These are phyloP conservation scores for Spatulosminthurus flaviceps DNA, from an alignment of 2,888 invertebrate genomes.

Conservation along the genomic window DNA sequence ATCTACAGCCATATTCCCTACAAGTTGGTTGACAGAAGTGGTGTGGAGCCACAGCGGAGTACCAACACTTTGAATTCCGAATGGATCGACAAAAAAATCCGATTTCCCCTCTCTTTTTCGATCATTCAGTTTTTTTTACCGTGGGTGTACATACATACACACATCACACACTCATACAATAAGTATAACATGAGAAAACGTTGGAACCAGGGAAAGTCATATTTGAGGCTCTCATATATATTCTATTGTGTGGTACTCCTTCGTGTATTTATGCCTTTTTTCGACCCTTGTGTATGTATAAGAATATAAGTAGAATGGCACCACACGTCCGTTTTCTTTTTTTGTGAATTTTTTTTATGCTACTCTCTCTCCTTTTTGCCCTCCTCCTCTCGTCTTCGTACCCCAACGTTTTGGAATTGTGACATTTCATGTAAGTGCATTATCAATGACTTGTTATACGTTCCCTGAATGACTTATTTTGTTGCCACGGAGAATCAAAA, in stretches of 20 bases:
- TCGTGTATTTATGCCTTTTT: constrained; percentile 11
- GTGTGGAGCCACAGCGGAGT: not conserved
- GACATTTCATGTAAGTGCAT: constrained; percentile 24
- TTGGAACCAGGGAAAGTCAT: no score
- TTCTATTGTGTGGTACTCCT: no score
- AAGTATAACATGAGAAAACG: no score
- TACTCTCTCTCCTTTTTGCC: no score
- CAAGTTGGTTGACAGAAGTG: not conserved
- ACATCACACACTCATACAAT: no score
- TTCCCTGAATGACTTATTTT: constrained; percentile 28
- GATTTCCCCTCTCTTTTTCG: constrained; percentile 36
- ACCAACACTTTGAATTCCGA: constrained; percentile 40
- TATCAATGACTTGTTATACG: constrained; percentile 30
- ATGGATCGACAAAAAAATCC: constrained; percentile 40
- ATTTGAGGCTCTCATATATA: no score
- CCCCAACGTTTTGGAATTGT: constrained; percentile 8
- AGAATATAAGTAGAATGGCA: not conserved
- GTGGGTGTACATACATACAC: no score
- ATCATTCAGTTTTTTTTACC: constrained; percentile 38
- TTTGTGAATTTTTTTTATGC: not conserved
- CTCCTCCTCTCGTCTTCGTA: not conserved
- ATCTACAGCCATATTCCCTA: constrained; percentile 5
- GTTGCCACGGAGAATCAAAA: constrained; percentile 15
- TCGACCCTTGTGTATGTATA: not conserved
- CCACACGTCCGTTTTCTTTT: constrained; percentile 5